A percentile compares a stretch with the other conserved stretches of the same genome.
Evolutionary conservation across 1,140 invertebrate species (phyloP).

Genomic region (Orchestia grillus): DNA sequence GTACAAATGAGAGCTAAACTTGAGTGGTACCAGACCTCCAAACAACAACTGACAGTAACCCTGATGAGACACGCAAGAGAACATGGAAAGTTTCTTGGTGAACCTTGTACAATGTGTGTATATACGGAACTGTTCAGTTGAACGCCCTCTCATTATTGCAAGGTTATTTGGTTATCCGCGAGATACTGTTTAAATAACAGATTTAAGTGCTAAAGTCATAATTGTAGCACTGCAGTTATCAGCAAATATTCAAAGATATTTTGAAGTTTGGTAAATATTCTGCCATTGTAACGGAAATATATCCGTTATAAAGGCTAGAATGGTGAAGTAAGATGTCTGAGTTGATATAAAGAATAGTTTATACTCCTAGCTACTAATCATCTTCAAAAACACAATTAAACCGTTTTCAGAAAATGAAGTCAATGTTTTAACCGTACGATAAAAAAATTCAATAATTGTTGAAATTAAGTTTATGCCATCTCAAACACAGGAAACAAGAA

Average conservation of each 20-base stretch:
- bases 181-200: not conserved
- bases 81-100: not conserved
- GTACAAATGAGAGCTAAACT: not conserved
- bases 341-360: not conserved
- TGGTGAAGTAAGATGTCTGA: not conserved
- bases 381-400: no score
- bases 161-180: not conserved
- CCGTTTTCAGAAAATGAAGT: no score
- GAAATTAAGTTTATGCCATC: not conserved
- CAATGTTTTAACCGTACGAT: no score
- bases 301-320: not conserved
- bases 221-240: not conserved
- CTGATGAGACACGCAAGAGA: not conserved
- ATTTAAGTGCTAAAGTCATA: not conserved
- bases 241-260: not conserved
- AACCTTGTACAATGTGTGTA: not conserved
- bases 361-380: not conserved
- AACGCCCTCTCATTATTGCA: not conserved
- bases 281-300: not conserved
- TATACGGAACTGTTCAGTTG: not conserved
- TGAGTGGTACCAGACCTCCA: not conserved
- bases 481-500: not conserved
- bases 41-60: not conserved
- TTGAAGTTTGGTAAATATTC: not conserved
- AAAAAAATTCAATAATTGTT: no score